Percentiles rank a stretch among this genome's conserved stretches.
phyloP scores from a whole-genome alignment of 2,113 vertebrate genomes.

The Echinops telfairi region DNA sequence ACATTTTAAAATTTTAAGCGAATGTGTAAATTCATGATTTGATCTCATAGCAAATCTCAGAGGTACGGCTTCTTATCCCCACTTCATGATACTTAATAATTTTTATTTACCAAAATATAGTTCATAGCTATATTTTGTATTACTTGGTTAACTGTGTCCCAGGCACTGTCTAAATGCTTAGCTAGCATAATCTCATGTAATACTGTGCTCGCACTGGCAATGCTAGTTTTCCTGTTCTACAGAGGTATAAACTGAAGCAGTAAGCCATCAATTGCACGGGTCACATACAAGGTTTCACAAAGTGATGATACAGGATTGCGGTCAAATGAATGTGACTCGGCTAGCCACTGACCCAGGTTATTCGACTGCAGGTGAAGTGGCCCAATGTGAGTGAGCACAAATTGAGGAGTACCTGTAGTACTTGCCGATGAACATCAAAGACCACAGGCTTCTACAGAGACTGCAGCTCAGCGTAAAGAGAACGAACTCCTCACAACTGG shows the following conservation, averaged over 20 bases:
- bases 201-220: neutral
- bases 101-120: neutral
- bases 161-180: neutral
- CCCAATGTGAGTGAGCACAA: no score
- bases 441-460: no score
- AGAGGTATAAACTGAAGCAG: neutral
- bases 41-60: neutral
- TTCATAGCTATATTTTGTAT: neutral
- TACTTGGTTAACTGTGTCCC: neutral
- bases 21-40: neutral
- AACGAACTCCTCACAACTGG: no score
- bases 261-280: neutral
- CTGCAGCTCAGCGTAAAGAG: no score
- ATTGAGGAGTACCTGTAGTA: no score
- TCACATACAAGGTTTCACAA: neutral
- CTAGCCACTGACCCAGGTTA: neutral
- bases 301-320: neutral
- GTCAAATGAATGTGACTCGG: neutral
- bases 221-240: neutral
- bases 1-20: neutral
- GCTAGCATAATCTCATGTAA: neutral
- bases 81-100: conserved; percentile 8
- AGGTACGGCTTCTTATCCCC: neutral
- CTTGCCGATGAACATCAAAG: no score
- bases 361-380: neutral